These are phyloP conservation scores for Apolygus lucorum DNA, from an alignment of 1,140 invertebrate genomes.

Conservation along the genomic window DNA sequence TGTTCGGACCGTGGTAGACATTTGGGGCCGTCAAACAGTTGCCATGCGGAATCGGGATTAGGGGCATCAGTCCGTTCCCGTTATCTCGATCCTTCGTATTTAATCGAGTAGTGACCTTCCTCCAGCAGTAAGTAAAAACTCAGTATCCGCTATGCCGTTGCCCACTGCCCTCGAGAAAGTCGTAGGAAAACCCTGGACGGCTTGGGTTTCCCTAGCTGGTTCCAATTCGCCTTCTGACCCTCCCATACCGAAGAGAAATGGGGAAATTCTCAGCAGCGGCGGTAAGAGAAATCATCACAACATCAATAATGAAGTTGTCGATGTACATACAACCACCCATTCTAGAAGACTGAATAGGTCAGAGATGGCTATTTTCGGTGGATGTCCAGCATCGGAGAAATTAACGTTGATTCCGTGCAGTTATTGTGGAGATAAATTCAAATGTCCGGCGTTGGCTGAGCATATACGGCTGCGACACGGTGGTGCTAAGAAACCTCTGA, in stretches of 20 bases:
- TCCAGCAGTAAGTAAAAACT: neutral
- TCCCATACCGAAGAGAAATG: neutral
- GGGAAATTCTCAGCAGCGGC: neutral
- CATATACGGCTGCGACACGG: neutral
- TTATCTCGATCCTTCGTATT: neutral
- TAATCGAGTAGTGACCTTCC: neutral
- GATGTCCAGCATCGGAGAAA: neutral
- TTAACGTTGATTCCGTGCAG: conserved; percentile 3
- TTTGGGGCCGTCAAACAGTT: neutral
- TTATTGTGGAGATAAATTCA: conserved; percentile 6
- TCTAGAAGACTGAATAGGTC: neutral
- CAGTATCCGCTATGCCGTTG: neutral
- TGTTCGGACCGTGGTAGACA: neutral
- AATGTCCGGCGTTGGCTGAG: neutral
- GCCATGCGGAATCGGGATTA: neutral
- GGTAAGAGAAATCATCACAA: neutral
- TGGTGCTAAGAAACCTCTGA: conserved; percentile 2
- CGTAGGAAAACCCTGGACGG: neutral
- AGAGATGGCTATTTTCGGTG: neutral
- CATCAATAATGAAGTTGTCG: neutral
- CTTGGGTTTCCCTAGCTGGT: neutral
- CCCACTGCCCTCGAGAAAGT: neutral
- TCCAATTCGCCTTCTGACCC: neutral
- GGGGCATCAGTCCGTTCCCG: neutral
- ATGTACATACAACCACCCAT: neutral